Evolutionary conservation across 2,888 invertebrate genomes (phyloP).

Genomic region (Meloe dianella): DNA sequence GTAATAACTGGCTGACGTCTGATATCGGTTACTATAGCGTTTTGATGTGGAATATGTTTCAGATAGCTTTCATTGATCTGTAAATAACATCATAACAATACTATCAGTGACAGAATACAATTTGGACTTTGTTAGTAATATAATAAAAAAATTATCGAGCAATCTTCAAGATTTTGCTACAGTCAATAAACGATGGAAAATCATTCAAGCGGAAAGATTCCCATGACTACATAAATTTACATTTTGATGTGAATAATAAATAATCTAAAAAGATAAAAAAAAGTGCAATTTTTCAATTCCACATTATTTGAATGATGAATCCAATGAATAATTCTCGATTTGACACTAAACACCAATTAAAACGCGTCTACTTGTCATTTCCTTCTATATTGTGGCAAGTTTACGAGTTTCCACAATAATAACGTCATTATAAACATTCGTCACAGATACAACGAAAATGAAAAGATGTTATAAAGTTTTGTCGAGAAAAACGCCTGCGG

Average conservation of each 20-base stretch:
- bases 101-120: too few relatives aligned
- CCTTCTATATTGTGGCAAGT: background rate
- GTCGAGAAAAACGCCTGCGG: conserved; percentile 33
- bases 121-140: too few relatives aligned
- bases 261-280: background rate
- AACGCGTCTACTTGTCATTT: too few relatives aligned
- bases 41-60: conserved; percentile 41
- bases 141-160: background rate
- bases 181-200: background rate
- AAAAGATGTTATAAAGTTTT: conserved; percentile 34
- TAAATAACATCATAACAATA: background rate
- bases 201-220: background rate
- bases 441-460: conserved; percentile 17
- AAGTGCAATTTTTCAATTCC: background rate
- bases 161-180: background rate
- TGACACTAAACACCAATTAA: background rate
- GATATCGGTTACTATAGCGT: conserved; percentile 37
- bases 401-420: conserved; percentile 14
- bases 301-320: too few relatives aligned
- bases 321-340: background rate
- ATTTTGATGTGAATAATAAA: background rate
- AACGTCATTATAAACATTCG: conserved; percentile 13
- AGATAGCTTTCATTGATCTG: conserved; percentile 31
- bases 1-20: conserved; percentile 47
- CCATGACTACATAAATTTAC: background rate